Evolutionary conservation across 2,113 vertebrate genomes (phyloP).

Genomic region (Engystomops pustulosus): DNA sequence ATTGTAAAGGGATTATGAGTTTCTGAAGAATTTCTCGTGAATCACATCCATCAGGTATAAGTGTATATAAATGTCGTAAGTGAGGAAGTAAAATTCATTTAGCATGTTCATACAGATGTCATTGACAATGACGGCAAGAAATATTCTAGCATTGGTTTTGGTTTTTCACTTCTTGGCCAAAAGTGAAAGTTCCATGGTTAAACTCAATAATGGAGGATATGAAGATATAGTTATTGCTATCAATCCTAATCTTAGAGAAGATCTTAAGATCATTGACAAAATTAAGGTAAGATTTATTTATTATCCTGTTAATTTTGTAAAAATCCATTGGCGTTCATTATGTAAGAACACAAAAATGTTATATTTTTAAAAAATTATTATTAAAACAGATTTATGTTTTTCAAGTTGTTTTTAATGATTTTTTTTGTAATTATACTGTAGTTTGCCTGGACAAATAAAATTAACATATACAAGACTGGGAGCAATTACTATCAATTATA

Average conservation of each 20-base stretch:
- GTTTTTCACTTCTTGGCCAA: conserved; percentile 60
- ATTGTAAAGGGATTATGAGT: too few relatives aligned
- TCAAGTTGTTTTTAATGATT: too few relatives aligned
- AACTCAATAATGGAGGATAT: conserved; percentile 71
- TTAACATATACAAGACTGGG: too few relatives aligned
- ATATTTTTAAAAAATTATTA: too few relatives aligned
- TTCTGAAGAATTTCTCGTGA: neutral
- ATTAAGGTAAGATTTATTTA: conserved; percentile 68
- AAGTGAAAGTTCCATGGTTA: conserved; percentile 62
- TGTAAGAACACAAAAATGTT: too few relatives aligned
- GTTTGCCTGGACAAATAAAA: too few relatives aligned
- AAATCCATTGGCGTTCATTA: too few relatives aligned
- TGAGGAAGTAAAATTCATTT: neutral
- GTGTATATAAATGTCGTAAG: neutral
- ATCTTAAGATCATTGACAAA: conserved; percentile 66
- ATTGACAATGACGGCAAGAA: conserved; percentile 58
- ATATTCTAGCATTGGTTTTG: conserved; percentile 61
- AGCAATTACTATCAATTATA: too few relatives aligned
- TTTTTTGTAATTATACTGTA: too few relatives aligned
- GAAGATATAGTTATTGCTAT: conserved; percentile 74
- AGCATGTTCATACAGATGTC: too few relatives aligned
- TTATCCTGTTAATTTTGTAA: too few relatives aligned
- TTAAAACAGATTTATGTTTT: too few relatives aligned
- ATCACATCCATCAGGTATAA: neutral
- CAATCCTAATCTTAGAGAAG: conserved; percentile 67